These are phyloP conservation scores for Lamellibrachia luymesi DNA, from an alignment of 1,140 invertebrate genomes.

Conservation along the genomic window DNA sequence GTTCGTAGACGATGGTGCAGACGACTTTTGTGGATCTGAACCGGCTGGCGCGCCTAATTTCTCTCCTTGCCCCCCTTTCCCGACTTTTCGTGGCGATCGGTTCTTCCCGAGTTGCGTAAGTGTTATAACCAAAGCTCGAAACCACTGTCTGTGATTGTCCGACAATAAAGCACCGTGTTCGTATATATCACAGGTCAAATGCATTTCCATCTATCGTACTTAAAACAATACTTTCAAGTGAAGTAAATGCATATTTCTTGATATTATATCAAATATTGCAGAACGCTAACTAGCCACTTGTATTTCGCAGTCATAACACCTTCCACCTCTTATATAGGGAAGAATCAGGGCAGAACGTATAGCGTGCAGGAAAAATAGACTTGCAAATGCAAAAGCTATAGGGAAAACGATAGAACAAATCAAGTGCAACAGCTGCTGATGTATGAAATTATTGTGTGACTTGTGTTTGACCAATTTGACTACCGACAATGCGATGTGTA, in stretches of 20 bases:
- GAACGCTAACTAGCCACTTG: neutral
- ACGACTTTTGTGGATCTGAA: neutral
- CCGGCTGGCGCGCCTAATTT: neutral
- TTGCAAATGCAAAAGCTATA: neutral
- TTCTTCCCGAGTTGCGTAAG: neutral
- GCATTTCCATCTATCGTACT: neutral
- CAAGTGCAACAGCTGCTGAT: too few relatives aligned
- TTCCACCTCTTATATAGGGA: too few relatives aligned
- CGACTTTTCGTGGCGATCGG: neutral
- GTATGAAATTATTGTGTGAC: too few relatives aligned
- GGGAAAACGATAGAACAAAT: too few relatives aligned
- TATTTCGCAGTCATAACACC: too few relatives aligned
- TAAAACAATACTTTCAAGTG: neutral
- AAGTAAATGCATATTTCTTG: neutral
- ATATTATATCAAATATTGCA: neutral
- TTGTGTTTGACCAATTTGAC: too few relatives aligned
- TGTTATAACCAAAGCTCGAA: neutral
- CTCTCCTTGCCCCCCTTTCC: neutral
- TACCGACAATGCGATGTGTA: too few relatives aligned
- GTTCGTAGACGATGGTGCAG: neutral
- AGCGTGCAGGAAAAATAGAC: neutral
- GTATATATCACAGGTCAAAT: neutral
- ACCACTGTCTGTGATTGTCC: neutral
- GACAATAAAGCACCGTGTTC: neutral
- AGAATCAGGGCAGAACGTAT: neutral